Conservation (phyloP, 2,797 vertebrate species). For the Spinus pinus region DNA sequence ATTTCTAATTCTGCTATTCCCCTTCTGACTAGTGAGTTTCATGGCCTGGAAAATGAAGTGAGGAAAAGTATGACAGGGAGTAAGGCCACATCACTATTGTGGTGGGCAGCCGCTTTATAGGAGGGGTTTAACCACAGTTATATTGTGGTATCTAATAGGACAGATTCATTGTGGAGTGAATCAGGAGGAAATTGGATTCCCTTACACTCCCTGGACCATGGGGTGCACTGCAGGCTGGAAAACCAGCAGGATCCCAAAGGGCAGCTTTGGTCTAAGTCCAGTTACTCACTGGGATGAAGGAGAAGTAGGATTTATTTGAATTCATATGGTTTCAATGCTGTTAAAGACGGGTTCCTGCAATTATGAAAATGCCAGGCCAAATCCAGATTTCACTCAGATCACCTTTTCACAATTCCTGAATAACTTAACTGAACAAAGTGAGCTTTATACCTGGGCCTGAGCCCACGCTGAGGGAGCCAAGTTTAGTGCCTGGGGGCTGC, state of each 20-base stretch:
- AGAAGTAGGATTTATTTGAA: conserved; percentile 7
- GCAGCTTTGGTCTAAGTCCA: neutral
- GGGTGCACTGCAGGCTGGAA: neutral
- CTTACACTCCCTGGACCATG: fast-evolving
- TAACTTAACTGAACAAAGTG: conserved; percentile 33
- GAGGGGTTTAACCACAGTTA: neutral
- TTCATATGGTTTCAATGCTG: conserved; percentile 10
- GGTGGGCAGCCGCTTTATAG: neutral
- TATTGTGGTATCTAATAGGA: neutral
- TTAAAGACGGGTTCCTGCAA: conserved; percentile 35
- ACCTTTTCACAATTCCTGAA: neutral
- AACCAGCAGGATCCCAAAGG: neutral
- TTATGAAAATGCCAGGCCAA: conserved; percentile 38
- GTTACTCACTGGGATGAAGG: neutral
- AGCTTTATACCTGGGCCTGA: neutral
- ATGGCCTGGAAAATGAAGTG: neutral
- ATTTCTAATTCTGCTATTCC: neutral
- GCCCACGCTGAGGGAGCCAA: neutral
- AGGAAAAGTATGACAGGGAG: neutral
- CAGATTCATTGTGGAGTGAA: neutral
- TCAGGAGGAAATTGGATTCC: neutral
- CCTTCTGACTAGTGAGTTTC: neutral
- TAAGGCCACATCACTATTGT: neutral
- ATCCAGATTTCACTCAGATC: neutral
- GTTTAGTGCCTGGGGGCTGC: neutral